Evolutionary conservation across 92 coral and sea anemone species (phyloP).

Genomic region (Plumapathes pennacea): DNA sequence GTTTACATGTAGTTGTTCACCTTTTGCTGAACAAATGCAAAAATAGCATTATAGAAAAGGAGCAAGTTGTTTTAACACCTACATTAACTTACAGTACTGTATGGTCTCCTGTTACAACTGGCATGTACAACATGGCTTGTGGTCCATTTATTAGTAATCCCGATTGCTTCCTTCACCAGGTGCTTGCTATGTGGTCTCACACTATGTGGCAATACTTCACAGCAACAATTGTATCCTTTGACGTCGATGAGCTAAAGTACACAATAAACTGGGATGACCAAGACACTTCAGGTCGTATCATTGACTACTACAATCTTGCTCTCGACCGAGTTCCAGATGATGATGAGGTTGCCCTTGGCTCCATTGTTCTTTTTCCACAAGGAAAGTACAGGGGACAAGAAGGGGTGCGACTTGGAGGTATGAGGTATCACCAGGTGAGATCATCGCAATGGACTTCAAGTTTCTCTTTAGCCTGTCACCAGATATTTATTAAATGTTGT

Average conservation of each 20-base stretch:
- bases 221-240: slow-evolving; percentile 76
- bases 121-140: too few relatives aligned
- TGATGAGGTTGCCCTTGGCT: slow-evolving; percentile 84
- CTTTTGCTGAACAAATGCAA: too few relatives aligned
- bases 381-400: slow-evolving; percentile 73
- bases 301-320: slow-evolving; percentile 85
- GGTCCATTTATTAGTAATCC: too few relatives aligned
- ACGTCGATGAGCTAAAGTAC: slow-evolving; percentile 53
- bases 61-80: too few relatives aligned
- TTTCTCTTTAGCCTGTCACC: not conserved
- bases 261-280: slow-evolving; percentile 92
- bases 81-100: too few relatives aligned
- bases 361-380: slow-evolving; percentile 90
- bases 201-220: slow-evolving; percentile 95
- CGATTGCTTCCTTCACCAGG: too few relatives aligned
- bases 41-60: too few relatives aligned
- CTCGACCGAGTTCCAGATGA: slow-evolving; percentile 84
- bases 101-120: too few relatives aligned
- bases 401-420: slow-evolving; percentile 86
- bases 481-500: not conserved
- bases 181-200: slow-evolving; percentile 75
- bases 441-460: not conserved
- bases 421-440: slow-evolving; percentile 80
- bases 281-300: slow-evolving; percentile 79
- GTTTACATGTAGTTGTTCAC: too few relatives aligned